These are phyloP conservation scores for Chelidonichthys spinosus DNA, from an alignment of 2,797 vertebrate genomes.

Conservation along the genomic window DNA sequence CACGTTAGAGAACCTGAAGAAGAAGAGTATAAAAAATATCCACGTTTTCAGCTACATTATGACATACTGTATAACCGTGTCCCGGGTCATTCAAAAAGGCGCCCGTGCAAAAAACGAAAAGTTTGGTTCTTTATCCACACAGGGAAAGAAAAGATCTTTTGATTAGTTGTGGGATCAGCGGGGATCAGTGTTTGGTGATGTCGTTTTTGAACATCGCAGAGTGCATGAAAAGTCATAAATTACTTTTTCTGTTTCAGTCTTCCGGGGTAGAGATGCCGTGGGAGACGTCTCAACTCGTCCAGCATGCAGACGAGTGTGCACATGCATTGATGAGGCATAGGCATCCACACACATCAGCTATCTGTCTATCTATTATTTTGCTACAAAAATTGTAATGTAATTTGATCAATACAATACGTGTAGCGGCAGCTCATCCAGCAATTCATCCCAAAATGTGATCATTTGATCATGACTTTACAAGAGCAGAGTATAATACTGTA, in stretches of 20 bases:
- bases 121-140: not conserved
- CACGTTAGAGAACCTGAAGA: not conserved
- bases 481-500: not conserved
- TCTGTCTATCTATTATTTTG: not conserved
- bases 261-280: conserved; percentile 82
- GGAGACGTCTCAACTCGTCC: conserved; percentile 86
- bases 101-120: not conserved
- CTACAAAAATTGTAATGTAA: not conserved
- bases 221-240: conserved; percentile 71
- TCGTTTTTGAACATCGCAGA: conserved; percentile 85
- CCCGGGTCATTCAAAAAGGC: not conserved
- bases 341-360: conserved; percentile 3
- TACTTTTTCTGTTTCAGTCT: conserved; percentile 65
- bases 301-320: conserved; percentile 35
- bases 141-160: not conserved
- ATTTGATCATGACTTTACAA: conserved; percentile 3
- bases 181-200: conserved; percentile 44
- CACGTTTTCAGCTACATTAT: not conserved
- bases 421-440: not conserved
- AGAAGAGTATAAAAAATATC: not conserved
- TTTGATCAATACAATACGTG: not conserved
- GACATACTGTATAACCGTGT: not conserved
- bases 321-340: conserved; percentile 16
- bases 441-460: conserved; percentile 1
- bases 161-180: not conserved